Base-by-base conservation (phyloP, 2,888 invertebrate species). In the Iphiclides podalirius region DNA sequence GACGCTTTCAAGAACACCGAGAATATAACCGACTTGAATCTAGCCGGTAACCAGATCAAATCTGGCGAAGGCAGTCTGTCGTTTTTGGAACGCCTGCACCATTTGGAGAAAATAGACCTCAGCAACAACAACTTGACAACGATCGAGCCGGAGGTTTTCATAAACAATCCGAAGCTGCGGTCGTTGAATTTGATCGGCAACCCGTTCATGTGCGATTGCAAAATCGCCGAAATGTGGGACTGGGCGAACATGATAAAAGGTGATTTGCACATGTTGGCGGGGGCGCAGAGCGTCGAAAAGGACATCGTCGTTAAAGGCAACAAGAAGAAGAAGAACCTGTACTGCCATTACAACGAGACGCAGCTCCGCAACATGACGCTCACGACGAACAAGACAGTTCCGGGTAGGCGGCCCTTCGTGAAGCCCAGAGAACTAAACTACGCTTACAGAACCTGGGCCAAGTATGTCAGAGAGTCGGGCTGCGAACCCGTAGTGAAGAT, bases 391-490 rank as follows among this genome's bases (percentile, higher is more conserved):
- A 89, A 88, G 61, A 88, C 89, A 0, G 87, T 89, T 0, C 82
- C 90, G 0, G 91, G 91, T 2, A 76, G 91, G 52, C 81, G 90
- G 42, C 90, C 91, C 0, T 90, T 91, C 59, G 80, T 88, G 12
- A 91, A 92, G 56, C 90, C 90, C 0, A 88, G 91, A 56, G 91
- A 91, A 56, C 64, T 91, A 16, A 90, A 90, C 0, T 83, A 81
- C 50, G 90, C 92, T 0, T 91, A 91, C 58, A 89, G 93, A 57
- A 93, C 93, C 0, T 94, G 94, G 94, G 93, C 93, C 1, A 93
- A 93, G 67, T 94, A 93, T 60, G 90, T 93, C 4, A 83, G 92
- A 46, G 93, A 93, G 65, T 92, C 93, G 0, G 91, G 90, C 14
- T 93, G 93, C 62, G 90, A 82, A 40, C 90, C 88, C 0, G 86